phyloP scores from a whole-genome alignment of 2,113 vertebrate genomes.

The Protobothrops mucrosquamatus region DNA sequence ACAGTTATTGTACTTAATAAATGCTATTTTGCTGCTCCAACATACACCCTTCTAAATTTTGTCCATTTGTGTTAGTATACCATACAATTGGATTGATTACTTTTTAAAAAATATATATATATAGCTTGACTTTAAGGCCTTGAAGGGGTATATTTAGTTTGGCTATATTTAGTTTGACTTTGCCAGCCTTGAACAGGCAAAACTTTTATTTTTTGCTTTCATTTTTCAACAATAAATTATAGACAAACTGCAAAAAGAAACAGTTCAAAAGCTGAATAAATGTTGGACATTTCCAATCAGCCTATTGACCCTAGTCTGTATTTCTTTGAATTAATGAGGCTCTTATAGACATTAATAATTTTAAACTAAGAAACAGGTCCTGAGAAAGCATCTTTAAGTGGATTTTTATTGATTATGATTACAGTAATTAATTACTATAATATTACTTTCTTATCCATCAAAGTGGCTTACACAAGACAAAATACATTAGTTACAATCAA shows the following conservation, averaged over 20 bases:
- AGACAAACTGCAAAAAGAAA: not conserved
- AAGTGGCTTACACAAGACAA: not conserved
- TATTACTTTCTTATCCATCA: not conserved
- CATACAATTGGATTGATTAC: not conserved
- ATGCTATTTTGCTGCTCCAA: not conserved
- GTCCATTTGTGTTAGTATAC: not conserved
- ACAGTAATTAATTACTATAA: not conserved
- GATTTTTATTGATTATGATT: not conserved
- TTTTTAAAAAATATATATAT: not conserved
- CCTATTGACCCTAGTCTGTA: not conserved
- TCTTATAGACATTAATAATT: not conserved
- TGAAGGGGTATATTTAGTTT: not conserved
- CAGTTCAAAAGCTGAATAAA: not conserved
- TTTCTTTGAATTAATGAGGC: not conserved
- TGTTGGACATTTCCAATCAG: not conserved
- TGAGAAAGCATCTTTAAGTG: not conserved
- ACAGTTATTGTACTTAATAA: not conserved
- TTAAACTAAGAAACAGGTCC: not conserved
- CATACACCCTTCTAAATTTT: not conserved
- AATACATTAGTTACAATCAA: not conserved
- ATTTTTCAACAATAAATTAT: not conserved
- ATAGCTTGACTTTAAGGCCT: not conserved
- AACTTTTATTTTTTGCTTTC: not conserved
- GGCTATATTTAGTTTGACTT: slow-evolving; percentile 4
- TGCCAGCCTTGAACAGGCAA: slow-evolving; percentile 2